These are phyloP conservation scores for Crocallis elinguaria DNA, from an alignment of 2,888 invertebrate species.

Conservation along the genomic window DNA sequence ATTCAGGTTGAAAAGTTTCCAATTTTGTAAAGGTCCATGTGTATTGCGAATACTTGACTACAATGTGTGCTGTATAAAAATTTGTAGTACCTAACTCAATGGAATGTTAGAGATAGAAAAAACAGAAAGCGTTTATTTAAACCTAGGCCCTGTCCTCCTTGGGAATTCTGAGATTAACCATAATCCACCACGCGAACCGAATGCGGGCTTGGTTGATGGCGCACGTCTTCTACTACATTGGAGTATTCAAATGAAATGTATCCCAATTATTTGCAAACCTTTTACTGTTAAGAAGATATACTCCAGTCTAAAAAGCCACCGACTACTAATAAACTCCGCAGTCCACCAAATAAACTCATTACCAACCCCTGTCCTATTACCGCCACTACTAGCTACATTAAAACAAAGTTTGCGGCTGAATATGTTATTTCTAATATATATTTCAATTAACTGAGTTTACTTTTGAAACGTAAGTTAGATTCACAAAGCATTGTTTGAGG, in stretches of 20 bases:
- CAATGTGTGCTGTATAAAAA: neutral
- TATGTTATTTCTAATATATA: constrained; percentile 72
- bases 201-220: too few relatives aligned
- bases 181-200: too few relatives aligned
- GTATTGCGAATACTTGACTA: constrained; percentile 15
- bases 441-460: constrained; percentile 78
- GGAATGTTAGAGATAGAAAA: too few relatives aligned
- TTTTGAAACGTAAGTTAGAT: constrained; percentile 73
- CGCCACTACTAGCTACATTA: constrained; percentile 5
- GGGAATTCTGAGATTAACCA: too few relatives aligned
- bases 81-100: too few relatives aligned
- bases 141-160: too few relatives aligned
- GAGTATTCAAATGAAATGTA: too few relatives aligned
- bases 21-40: constrained; percentile 16
- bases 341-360: neutral
- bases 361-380: neutral
- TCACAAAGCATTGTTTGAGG: constrained; percentile 71
- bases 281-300: too few relatives aligned
- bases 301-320: neutral
- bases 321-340: neutral
- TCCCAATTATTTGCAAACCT: too few relatives aligned
- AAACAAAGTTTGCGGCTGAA: constrained; percentile 40
- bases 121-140: too few relatives aligned
- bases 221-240: too few relatives aligned
- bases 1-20: constrained; percentile 22